phyloP scores from a whole-genome alignment of 2,888 invertebrate genomes.

The Drosophila yooni region DNA sequence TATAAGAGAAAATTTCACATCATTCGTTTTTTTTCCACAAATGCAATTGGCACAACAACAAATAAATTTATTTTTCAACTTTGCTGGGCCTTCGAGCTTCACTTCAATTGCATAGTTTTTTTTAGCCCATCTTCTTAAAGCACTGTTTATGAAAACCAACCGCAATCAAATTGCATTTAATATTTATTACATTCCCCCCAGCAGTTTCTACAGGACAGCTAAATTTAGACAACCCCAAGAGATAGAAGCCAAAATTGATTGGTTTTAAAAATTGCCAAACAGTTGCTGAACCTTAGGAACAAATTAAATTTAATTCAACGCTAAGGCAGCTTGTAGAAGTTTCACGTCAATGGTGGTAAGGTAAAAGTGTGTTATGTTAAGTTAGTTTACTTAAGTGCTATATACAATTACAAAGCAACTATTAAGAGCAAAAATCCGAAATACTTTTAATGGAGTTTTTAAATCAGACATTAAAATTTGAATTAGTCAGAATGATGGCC shows the following conservation, averaged over 20 bases:
- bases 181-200: conserved; percentile 60
- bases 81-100: background rate
- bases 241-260: conserved; percentile 9
- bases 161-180: conserved; percentile 74
- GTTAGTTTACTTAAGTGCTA: too few species aligned
- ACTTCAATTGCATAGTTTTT: conserved; percentile 16
- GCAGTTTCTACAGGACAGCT: conserved; percentile 2
- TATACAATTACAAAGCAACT: too few species aligned
- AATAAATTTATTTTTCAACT: background rate
- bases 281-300: background rate
- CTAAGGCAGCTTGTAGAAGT: background rate
- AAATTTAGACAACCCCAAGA: conserved; percentile 3
- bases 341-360: background rate
- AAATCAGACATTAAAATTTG: background rate
- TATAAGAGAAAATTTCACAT: conserved; percentile 41
- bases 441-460: background rate
- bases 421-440: too few species aligned
- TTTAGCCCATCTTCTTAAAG: background rate
- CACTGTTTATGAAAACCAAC: conserved; percentile 26
- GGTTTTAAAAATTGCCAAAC: background rate
- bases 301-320: background rate
- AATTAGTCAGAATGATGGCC: background rate
- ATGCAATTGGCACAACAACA: conserved; percentile 21
- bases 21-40: conserved; percentile 26
- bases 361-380: background rate